Base-by-base conservation (phyloP, 2,888 invertebrate species). In the Margaritifera margaritifera region DNA sequence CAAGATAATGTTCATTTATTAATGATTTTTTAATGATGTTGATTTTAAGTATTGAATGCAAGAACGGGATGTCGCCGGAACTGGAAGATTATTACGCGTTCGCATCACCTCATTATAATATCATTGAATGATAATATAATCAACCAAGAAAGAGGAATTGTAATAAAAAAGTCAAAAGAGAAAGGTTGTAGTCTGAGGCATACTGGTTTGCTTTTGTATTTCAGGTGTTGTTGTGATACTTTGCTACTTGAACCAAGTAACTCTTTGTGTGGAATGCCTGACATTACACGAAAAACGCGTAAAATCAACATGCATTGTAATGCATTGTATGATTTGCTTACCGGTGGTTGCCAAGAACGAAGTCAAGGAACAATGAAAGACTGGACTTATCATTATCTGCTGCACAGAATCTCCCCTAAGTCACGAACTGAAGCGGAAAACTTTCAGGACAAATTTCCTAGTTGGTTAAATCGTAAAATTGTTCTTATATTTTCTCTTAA, bases 301-400 rank as follows among this genome's bases (percentile, higher is more conserved):
- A 1, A 69, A 75, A 20, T 62, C 70, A 2, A 74, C 73, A n/a
- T n/a, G n/a, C n/a, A n/a, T n/a, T n/a, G n/a, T n/a, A 1, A 75
- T 81, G 2, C 86, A 86, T 65, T 82, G 78, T 42, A 51, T 78
- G 59, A 78, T 84, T 11, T 83, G 83, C 63, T 52, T 64, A 31
- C 66, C 64, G n/a, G 65, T 71, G 22, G 75, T 74, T 18, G 72
- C 67, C n/a, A 72, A 80, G 20, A 71, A 74, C 4, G 77, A 83
- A 25, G 59, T 80, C 56, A 72, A 72, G 69, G 64, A 71, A 4
- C 61, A 75, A n/a, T 74, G 75, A 3, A 55, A 65, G 20, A 61
- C 54, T 24, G 65, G 62, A 22, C 75, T 75, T 31, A 63, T 60
- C 31, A 62, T 75, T 20, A 62, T 69, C 57, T 94, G 84, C 63